Conservation (phyloP, 2,113 vertebrate species). For the Prochilodus magdalenae region DNA sequence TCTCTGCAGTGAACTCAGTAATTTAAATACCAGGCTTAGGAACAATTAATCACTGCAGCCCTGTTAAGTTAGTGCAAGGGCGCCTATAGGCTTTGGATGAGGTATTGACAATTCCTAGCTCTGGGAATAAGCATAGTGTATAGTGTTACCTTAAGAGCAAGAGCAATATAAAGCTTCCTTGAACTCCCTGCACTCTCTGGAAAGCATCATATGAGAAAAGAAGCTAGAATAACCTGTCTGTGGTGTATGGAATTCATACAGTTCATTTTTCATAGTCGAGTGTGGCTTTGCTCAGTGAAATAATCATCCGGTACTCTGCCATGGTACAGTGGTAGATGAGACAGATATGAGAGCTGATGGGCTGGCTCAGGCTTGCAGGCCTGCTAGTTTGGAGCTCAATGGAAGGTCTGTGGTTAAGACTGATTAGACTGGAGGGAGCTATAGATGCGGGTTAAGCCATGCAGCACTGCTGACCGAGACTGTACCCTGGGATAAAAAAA, state of each 20-base stretch:
- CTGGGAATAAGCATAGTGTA: not conserved
- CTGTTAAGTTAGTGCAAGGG: not conserved
- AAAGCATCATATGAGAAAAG: not conserved
- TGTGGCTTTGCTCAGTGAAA: conserved; percentile 18
- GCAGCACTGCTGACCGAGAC: conserved; percentile 19
- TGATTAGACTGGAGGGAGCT: conserved; percentile 42
- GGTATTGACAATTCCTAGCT: not conserved
- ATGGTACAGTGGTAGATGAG: conserved; percentile 21
- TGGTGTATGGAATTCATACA: not conserved
- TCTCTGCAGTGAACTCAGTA: not conserved
- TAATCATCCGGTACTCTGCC: conserved; percentile 29
- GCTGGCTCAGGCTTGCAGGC: conserved; percentile 30
- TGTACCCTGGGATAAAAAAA: conserved; percentile 18
- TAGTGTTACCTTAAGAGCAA: not conserved
- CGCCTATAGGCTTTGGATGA: not conserved
- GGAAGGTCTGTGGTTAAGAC: not conserved
- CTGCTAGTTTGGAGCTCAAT: conserved; percentile 22
- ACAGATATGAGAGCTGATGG: conserved; percentile 38
- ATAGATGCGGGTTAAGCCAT: conserved; percentile 36
- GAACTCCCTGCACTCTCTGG: not conserved
- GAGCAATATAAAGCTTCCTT: not conserved
- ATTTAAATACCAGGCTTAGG: not conserved
- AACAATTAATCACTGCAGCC: not conserved
- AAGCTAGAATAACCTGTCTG: not conserved
- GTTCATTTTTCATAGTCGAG: conserved; percentile 7